Conservation (phyloP, 1,140 invertebrate genomes). For the Hycleus cichorii region DNA sequence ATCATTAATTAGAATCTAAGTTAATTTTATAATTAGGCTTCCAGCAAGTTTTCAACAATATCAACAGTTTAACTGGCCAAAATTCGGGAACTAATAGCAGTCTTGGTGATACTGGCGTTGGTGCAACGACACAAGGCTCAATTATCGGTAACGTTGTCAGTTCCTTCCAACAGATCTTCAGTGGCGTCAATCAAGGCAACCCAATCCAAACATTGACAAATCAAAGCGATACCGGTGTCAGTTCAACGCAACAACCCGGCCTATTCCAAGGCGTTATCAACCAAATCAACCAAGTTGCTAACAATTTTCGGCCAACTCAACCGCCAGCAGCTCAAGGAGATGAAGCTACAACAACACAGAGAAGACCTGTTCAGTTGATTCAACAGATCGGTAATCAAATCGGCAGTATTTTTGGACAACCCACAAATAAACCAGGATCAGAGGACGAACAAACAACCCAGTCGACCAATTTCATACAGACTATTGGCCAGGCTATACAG, state of each 20-base stretch:
- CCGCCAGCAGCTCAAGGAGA: conserved; percentile 4
- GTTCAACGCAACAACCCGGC: not conserved
- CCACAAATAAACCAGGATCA: not conserved
- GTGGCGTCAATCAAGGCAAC: not conserved
- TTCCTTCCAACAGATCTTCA: conserved; percentile 1
- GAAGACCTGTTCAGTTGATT: not conserved
- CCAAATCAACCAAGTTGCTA: conserved; percentile 7
- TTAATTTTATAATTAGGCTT: not conserved
- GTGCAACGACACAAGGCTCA: not conserved
- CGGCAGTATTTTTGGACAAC: not conserved
- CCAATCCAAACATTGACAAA: not conserved
- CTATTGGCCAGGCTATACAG: conserved; percentile 16
- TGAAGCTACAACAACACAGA: not conserved
- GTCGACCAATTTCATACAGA: conserved; percentile 15
- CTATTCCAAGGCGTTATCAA: conserved; percentile 9
- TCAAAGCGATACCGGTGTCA: conserved; percentile 4
- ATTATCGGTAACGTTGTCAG: not conserved
- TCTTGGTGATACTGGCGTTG: conserved; percentile 2
- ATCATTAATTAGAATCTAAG: too few species aligned
- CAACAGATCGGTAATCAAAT: not conserved
- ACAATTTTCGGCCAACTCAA: conserved; percentile 4
- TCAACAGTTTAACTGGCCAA: conserved; percentile 1
- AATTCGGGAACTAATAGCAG: not conserved
- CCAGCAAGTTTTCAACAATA: not conserved
- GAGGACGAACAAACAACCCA: not conserved